Evolutionary conservation across 2,113 vertebrate genomes (phyloP), one percentile per base, ranked within the genome.

Genomic region (Hypanus sabinus): DNA sequence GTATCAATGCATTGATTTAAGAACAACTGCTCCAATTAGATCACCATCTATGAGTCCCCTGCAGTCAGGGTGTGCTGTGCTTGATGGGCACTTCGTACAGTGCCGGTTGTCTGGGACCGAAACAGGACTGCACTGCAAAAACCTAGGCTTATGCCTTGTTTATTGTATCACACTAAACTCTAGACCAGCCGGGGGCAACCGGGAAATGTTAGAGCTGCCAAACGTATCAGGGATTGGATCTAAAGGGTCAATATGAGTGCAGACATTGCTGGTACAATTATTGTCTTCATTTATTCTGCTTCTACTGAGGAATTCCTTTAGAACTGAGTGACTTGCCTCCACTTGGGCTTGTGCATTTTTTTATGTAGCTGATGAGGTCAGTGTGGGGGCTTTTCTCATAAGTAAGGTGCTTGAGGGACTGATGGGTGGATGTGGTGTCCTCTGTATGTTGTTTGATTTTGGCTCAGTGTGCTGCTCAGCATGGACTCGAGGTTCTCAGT

Each of bases 11-110:
- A 68, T 73, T 75, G 36, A 93, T 73, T 27, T 38, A 75, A 73
- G 73, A 93, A 55, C 91, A 38, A 93, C 91, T 30, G 22, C 55
- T 93, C 38, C 91, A 73, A 93, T 93, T 93, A 93, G 9, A 10
- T 75, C 73, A 12, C 46, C 91, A 65, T 46, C 20, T 70, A 46
- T 14, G 36, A 11, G 36, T 46, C 88, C 68, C 33, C 71, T 57
- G 30, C 46, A 87, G 14, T 24, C 57, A 30, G 2, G 68, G 91
- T 71, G 91, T 24, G 22, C 27, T 55, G 30, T 5, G 60, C 27
- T 27, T 73, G 71, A 75, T 73, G 91, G 68, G 36, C 68, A 70
- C 1, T 9, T 46, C 22, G 38, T 22, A 73, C 24, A 5, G 10
- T 73, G 36, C 24, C 3, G 20, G 20, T 20, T 70, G 83, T 30